These are phyloP conservation scores for Penaeus vannamei DNA, from an alignment of 1,140 invertebrate species.

Conservation along the genomic window DNA sequence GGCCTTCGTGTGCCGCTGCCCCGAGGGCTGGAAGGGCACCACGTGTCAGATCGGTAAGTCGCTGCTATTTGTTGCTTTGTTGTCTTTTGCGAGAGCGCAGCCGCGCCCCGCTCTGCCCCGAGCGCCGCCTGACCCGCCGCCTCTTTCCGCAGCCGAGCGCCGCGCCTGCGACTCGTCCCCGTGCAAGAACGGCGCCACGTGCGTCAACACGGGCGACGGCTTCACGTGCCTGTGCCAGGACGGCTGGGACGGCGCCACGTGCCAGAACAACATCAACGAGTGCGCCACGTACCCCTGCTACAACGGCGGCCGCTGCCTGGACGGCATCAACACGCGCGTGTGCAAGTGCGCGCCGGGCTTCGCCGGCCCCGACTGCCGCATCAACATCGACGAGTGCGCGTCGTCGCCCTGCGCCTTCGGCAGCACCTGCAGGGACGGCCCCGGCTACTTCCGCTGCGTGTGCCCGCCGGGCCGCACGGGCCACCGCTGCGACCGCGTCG, in stretches of 20 bases:
- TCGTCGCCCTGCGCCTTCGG: constrained; percentile 69
- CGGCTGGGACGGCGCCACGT: constrained; percentile 69
- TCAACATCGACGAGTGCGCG: constrained; percentile 70
- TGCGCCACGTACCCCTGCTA: constrained; percentile 68
- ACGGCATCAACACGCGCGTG: constrained; percentile 83
- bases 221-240: constrained; percentile 75
- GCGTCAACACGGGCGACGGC: constrained; percentile 80
- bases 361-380: constrained; percentile 78
- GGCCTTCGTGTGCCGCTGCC: constrained; percentile 78
- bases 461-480: constrained; percentile 80
- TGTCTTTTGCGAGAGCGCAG: too few species aligned
- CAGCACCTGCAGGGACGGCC: constrained; percentile 69
- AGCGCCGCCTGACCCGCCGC: constrained; percentile 65
- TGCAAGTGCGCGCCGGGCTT: constrained; percentile 83
- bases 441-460: constrained; percentile 70
- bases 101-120: too few species aligned
- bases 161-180: constrained; percentile 78
- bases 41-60: constrained; percentile 78
- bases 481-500: constrained; percentile 77
- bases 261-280: constrained; percentile 67
- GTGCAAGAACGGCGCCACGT: constrained; percentile 73
- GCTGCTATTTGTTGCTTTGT: background rate
- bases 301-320: constrained; percentile 75
- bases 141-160: constrained; percentile 69
- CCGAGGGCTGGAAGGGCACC: constrained; percentile 78